Base-by-base conservation (phyloP, 2,888 invertebrate genomes). In the Bombylius major region DNA sequence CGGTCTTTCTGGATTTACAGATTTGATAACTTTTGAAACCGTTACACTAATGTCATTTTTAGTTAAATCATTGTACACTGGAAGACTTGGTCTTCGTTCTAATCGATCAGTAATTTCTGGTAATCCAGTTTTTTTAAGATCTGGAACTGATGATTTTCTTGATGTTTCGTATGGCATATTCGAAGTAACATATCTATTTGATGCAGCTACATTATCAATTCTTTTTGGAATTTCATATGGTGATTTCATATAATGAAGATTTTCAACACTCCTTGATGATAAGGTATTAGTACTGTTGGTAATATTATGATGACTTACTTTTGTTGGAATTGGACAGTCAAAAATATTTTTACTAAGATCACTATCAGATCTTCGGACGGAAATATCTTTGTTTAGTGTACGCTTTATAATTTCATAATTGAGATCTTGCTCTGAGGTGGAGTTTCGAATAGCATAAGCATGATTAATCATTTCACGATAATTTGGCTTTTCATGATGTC, bases 321-420 rank as follows among this genome's bases (percentile, higher is more conserved):
- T 52, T 31, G 53, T 47, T 55, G 58, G 52, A 32, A 45, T 34
- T 12, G 54, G 51, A 11, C 51, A 48, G 45, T 60, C 52, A 47
- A 56, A 53, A 50, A 54, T 57, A 51, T 55, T 52, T 52, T 59
- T 54, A 32, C 56, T 56, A 31, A 57, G 48, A 61, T 61, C 59
- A 31, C 48, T 47, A 50, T 59, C 57, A 5, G 60, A 56, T 44
- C 60, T 53, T 32, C 59, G 39, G 49, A 50, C 33, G 23, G 58
- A 51, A 36, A 56, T 53, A 32, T 61, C 59, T 54, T 61, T 62
- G 7, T 73, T 72, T 0, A 73, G 62, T 0, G 73, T 70, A 58
- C 71, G 69, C 55, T 73, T 70, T 31, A 73, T 73, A 11, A 73
- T 73, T 63, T 73, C 66, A 60, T 69, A 61, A 59, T 73, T 73